Percentiles rank a stretch among this genome's conserved stretches.
Evolutionary conservation across 2,888 invertebrate species (phyloP).

Genomic region (Andricus quercusramuli): DNA sequence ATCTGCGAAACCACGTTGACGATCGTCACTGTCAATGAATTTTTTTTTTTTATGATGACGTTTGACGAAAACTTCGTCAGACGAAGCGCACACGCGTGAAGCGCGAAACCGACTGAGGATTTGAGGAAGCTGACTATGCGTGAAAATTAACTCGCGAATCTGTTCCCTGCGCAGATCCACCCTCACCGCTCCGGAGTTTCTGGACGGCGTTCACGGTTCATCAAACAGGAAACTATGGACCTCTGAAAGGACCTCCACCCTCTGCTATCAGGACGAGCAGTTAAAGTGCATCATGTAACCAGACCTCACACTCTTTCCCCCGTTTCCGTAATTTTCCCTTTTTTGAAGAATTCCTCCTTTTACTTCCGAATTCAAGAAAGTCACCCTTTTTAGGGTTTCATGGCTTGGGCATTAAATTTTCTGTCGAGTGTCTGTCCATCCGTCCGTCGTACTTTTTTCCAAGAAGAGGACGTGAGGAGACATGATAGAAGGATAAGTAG

Average conservation of each 20-base stretch:
- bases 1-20: not conserved
- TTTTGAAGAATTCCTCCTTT: too few species aligned
- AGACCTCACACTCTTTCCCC: too few species aligned
- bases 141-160: slow-evolving; percentile 36
- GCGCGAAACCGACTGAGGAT: slow-evolving; percentile 67
- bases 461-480: too few species aligned
- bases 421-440: too few species aligned
- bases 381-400: too few species aligned
- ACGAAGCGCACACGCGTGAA: slow-evolving; percentile 63
- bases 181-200: slow-evolving; percentile 36
- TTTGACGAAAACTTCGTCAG: slow-evolving; percentile 10
- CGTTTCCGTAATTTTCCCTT: too few species aligned
- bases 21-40: slow-evolving; percentile 8
- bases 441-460: too few species aligned
- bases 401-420: too few species aligned
- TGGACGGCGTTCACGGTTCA: not conserved
- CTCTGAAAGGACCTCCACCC: slow-evolving; percentile 19
- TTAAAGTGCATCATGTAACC: not conserved
- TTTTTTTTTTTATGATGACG: not conserved
- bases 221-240: not conserved
- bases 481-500: too few species aligned
- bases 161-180: slow-evolving; percentile 50
- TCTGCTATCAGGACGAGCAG: not conserved
- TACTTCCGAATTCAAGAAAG: too few species aligned
- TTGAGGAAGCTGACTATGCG: slow-evolving; percentile 53